These are phyloP conservation scores for Lamellibrachia luymesi DNA, from an alignment of 1,140 invertebrate species.

Conservation along the genomic window DNA sequence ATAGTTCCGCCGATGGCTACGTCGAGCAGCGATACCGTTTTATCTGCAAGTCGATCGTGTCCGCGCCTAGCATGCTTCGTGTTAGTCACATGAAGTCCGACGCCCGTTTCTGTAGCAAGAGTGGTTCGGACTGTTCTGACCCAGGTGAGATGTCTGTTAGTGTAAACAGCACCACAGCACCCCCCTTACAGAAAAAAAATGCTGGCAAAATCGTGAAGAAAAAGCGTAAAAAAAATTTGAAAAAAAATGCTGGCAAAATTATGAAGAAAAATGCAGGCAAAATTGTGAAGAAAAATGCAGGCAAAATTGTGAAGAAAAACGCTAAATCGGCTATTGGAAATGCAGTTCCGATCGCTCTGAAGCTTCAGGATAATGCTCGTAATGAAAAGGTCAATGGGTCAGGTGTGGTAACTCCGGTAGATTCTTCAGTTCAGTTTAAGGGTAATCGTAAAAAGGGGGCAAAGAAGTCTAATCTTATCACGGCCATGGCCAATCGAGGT, in stretches of 20 bases:
- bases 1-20: conserved; percentile 59
- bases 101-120: conserved; percentile 68
- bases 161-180: background rate
- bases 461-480: background rate
- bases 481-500: background rate
- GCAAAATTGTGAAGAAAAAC: background rate
- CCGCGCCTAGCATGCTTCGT: conserved; percentile 63
- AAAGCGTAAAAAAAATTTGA: no score
- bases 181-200: background rate
- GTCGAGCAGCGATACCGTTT: conserved; percentile 73
- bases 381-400: background rate
- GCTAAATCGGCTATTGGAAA: background rate
- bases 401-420: background rate
- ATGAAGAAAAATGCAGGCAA: background rate
- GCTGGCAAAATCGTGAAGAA: no score
- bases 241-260: no score
- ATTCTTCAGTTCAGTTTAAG: background rate
- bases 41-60: conserved; percentile 71
- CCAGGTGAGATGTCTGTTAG: background rate
- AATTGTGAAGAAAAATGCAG: background rate
- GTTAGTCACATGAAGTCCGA: conserved; percentile 72
- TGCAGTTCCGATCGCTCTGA: background rate
- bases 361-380: background rate
- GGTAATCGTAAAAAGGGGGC: background rate
- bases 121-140: conserved; percentile 56